Base-by-base conservation (phyloP, 92 coral and sea anemone species). In the Pocillopora grandis region DNA sequence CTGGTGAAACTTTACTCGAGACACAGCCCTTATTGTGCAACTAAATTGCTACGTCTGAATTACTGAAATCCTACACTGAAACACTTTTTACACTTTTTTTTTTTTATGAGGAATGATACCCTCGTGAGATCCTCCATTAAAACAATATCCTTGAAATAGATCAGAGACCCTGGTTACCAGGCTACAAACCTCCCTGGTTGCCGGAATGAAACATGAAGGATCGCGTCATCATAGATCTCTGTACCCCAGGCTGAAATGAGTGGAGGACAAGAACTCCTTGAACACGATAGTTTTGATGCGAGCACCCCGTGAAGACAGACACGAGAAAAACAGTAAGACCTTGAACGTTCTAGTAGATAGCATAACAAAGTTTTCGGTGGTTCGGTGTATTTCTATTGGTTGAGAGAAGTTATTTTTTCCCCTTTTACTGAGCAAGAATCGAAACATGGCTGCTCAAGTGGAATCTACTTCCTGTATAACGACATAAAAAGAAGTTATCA, bases 241-340 rank as follows among this genome's bases (percentile, higher is more conserved):
- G 52, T 42, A 2, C 52, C 52, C 7, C 4, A 42, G 8, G 52
- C 52, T 42, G 8, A 42, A 27, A 27, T 42, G 52, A 42, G 52
- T 42, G 2, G 52, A 42, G 4, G 52, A 7, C 52, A 42, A 86
- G 48, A 63, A 76, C 18, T 10, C 92, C 92, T 21, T 58, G 87
- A 61, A 89, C 33, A 23, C 90, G 90, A 60, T 81, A 86, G 10
- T 80, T 61, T 48, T 71, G 80, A 69, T 76, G 79, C 63, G 84
- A 77, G 77, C 86, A 89, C 59, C 92, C 92, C 76, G 79, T 76
- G 9, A 89, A 80, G 72, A 48, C 78, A 4, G 90, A 83, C 18
- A 82, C 81, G 18, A 77, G 67, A 8, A 84, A 56, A 58, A 84
- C 75, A 1, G 81, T 21, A 84, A 77, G 36, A 66, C 68, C n/a